These are phyloP conservation scores for Solenopsis invicta DNA, from an alignment of 1,140 invertebrate genomes.

Conservation along the genomic window DNA sequence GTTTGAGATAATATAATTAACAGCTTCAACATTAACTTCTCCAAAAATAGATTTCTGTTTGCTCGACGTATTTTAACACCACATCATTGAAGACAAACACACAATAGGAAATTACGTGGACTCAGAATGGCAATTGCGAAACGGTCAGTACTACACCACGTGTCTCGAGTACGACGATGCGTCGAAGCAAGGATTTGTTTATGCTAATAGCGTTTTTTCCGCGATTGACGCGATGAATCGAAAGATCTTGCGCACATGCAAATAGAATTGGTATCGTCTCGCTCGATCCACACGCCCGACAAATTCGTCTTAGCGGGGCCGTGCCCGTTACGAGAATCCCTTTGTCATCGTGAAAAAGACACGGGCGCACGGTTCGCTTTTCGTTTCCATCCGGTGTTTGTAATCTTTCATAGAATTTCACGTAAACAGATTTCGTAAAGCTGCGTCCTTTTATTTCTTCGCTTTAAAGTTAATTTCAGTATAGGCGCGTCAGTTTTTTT, in stretches of 20 bases:
- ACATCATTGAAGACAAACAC: neutral
- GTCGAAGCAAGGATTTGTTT: constrained; percentile 3
- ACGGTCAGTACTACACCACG: neutral
- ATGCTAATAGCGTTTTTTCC: constrained; percentile 48
- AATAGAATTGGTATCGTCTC: constrained; percentile 33
- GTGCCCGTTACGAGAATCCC: constrained; percentile 41
- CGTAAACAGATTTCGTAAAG: neutral
- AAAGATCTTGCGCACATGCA: constrained; percentile 24
- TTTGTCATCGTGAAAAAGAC: constrained; percentile 50
- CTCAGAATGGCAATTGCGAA: constrained; percentile 19
- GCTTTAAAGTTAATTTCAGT: neutral
- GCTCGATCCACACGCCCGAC: constrained; percentile 22
- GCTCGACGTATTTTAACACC: neutral
- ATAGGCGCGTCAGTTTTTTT: neutral
- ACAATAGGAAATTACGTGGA: neutral
- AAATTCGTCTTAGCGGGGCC: constrained; percentile 37
- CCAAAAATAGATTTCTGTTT: neutral
- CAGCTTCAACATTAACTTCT: no score
- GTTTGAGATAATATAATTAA: neutral
- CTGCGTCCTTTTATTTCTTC: neutral
- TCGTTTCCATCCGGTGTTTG: constrained; percentile 1
- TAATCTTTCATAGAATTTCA: neutral
- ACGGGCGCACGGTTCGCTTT: constrained; percentile 11
- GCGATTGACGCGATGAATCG: constrained; percentile 35
- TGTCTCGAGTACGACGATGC: neutral